Base-by-base conservation (phyloP, 2,797 vertebrate species). In the Delichon dasypus region DNA sequence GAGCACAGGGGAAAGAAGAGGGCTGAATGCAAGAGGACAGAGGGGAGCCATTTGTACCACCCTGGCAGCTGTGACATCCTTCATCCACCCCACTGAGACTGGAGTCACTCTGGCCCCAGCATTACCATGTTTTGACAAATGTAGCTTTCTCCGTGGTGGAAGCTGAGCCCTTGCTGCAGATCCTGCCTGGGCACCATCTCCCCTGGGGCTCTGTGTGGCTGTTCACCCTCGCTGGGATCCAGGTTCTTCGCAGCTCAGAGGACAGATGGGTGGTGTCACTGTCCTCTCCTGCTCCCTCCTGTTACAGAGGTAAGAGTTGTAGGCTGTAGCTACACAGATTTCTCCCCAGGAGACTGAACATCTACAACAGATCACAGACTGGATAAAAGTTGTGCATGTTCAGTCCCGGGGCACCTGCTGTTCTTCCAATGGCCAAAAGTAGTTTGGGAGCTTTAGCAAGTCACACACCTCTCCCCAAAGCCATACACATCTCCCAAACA, bases 21-120 rank as follows among this genome's bases (percentile, higher is more conserved):
- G 17, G 15, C 54, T 82, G 54, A 85, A 55, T 10, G 61, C 78
- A 83, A 79, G 50, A 91, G 76, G 73, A 80, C 73, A 90, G 75
- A 88, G 36, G 32, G 47, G 53, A 86, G 70, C 79, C 44, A 65
- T 51, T 74, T 32, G 11, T 3, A 78, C 53, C 6, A 1, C 36
- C 47, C 88, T 81, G 82, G 51, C 79, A 95, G 82, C 85, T 70
- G 78, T 79, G 74, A 58, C n/a, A 38, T 36, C 87, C 87, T 86
- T 67, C 94, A 61, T 50, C 85, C 80, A 57, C 53, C 71, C 74
- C 79, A 15, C 78, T 13, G 55, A 60, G 60, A 60, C 54, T 50
- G 74, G 64, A 76, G 71, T 81, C 19, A 7, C 85, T 75, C 73
- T 23, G 79, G 85, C 66, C 85, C 55, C 67, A 73, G 77, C 51